phyloP scores from a whole-genome alignment of 2,113 vertebrate genomes.

The Tachuris rubrigastra region DNA sequence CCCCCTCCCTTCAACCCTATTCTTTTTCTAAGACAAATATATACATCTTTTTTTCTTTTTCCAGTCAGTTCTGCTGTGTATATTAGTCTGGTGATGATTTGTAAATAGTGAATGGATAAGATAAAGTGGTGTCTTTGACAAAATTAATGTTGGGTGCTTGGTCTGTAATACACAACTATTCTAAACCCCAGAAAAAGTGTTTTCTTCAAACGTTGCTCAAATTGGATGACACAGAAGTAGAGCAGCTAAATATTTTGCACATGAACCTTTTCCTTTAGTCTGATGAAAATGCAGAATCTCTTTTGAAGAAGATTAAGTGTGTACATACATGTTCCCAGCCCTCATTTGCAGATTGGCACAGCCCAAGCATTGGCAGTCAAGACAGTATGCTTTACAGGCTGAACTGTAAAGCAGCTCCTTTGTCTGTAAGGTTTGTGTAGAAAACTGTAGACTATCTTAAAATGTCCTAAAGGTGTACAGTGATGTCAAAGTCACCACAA shows the following conservation, averaged over 20 bases:
- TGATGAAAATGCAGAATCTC: neutral
- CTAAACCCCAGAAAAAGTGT: neutral
- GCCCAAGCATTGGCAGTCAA: neutral
- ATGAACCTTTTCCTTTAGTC: neutral
- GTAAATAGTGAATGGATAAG: neutral
- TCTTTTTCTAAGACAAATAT: neutral
- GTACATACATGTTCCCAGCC: accelerated
- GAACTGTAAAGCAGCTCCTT: neutral
- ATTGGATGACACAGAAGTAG: neutral
- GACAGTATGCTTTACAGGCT: neutral
- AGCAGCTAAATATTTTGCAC: neutral
- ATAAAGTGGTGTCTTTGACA: neutral
- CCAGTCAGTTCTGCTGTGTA: neutral
- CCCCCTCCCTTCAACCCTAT: neutral
- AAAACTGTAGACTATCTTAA: neutral
- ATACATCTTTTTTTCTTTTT: neutral
- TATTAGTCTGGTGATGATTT: neutral
- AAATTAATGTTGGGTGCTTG: neutral
- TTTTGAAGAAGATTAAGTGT: neutral
- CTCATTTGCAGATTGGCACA: neutral
- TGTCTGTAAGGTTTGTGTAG: neutral
- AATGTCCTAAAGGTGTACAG: neutral
- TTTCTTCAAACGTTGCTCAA: neutral
- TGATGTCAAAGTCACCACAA: neutral
- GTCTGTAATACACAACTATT: neutral